A percentile compares a stretch with the other conserved stretches of the same genome.
phyloP scores from a whole-genome alignment of 2,113 vertebrate genomes.

The Forbesichthys papilliferus region DNA sequence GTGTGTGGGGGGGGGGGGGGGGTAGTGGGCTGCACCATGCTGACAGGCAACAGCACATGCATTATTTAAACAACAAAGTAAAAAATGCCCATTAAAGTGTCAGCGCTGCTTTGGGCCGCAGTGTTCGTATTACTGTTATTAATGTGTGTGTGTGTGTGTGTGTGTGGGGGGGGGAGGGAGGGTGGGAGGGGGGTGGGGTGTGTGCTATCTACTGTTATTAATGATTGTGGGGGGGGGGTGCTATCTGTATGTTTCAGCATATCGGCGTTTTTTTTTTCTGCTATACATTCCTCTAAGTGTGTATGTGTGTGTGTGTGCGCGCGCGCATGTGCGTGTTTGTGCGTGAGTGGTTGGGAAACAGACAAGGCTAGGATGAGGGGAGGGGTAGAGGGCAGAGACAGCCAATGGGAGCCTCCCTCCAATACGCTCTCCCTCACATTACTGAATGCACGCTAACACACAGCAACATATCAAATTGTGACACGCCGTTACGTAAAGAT shows the following conservation, averaged over 20 bases:
- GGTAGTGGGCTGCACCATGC: slow-evolving; percentile 37
- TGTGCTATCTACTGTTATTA: no score
- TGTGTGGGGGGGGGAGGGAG: slow-evolving; percentile 50
- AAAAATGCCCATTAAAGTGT: slow-evolving; percentile 55
- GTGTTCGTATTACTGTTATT: slow-evolving; percentile 72
- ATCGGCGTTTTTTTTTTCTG: neutral
- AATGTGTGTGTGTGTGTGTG: slow-evolving; percentile 67
- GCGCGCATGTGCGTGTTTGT: neutral
- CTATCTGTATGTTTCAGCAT: slow-evolving; percentile 9
- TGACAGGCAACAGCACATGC: slow-evolving; percentile 36
- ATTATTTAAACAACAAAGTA: slow-evolving; percentile 42
- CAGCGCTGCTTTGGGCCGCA: slow-evolving; percentile 69
- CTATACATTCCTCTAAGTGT: neutral
- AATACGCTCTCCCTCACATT: slow-evolving; percentile 61
- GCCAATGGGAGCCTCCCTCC: slow-evolving; percentile 55
- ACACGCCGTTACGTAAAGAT: slow-evolving; percentile 48
- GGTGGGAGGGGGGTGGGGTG: no score
- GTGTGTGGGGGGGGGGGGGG: neutral
- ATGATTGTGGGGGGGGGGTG: neutral
- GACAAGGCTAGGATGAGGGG: slow-evolving; percentile 26
- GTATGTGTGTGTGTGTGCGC: neutral
- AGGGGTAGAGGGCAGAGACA: slow-evolving; percentile 33
- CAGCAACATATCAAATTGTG: slow-evolving; percentile 58
- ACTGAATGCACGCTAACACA: slow-evolving; percentile 61
- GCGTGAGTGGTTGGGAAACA: slow-evolving; percentile 33